Base-by-base conservation (phyloP, 2,888 invertebrate genomes). In the Spisula solida region DNA sequence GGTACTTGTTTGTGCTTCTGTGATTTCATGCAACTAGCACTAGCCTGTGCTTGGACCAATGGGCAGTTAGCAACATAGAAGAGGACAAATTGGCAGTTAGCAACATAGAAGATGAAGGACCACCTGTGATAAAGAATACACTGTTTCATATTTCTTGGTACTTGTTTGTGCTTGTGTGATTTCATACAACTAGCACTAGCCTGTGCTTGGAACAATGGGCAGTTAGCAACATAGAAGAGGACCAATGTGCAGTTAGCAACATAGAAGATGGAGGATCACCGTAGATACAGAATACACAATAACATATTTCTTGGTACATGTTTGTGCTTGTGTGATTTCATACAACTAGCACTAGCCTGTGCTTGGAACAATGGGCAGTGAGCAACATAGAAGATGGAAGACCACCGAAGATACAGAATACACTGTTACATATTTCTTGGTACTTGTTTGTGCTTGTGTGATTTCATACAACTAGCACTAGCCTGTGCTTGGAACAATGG, bases 1-100 rank as follows among this genome's bases (percentile, higher is more conserved):
- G 41, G 41, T 41, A 41, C 41, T 5, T 48, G 31, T 25, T 81
- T 25, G 55, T 81, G 81, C 81, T 81, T 81, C 56, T 82, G 82
- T 60, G 12, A 78, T 31, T 29, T 51, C 51, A 55, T 31, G 55
- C 79, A 78, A 85, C 85, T 85, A 79, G 79, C 85, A 87, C 82
- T 75, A 87, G 82, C 82, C 86, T 87, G 82, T 87, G 86, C 55
- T 87, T 87, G 78, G 86, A 75, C 55, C 47, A 31, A 87, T 81
- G 82, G 25, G 78, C 86, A 82, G n/a, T 48, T 31, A 56, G 10
- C 80, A 60, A 60, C 41, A 80, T 34, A n/a, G 18, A 55, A 10
- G 18, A 16, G 51, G 20, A 29, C n/a, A n/a, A 31, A 87, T 81
- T 78, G 25, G 78, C 86, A 82, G n/a, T 48, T 31, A 56, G 10